These are phyloP conservation scores for Strix aluco DNA, from an alignment of 2,113 vertebrate species.

Conservation along the genomic window DNA sequence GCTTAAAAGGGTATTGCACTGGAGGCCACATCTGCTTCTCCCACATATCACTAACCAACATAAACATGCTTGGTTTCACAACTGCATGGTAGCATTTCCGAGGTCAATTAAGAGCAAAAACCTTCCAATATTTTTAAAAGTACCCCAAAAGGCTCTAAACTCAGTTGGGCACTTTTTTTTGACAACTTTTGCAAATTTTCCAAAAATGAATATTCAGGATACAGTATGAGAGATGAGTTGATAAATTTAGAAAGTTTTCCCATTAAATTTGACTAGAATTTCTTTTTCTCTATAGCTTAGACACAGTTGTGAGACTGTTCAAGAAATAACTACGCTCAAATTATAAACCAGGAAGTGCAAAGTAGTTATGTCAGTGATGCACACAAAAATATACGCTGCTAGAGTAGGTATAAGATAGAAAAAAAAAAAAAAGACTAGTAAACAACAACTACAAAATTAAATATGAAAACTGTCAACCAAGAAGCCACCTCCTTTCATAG, in stretches of 20 bases:
- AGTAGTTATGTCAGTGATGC: not conserved
- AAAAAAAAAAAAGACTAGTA: not conserved
- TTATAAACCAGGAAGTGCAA: not conserved
- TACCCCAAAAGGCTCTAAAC: not conserved
- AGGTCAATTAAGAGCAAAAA: not conserved
- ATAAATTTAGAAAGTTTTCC: not conserved
- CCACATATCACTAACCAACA: fast-evolving
- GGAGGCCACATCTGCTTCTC: not conserved
- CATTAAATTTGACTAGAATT: not conserved
- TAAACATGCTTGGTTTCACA: not conserved
- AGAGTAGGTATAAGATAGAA: not conserved
- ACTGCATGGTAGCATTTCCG: not conserved
- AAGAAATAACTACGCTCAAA: not conserved
- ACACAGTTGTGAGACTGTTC: not conserved
- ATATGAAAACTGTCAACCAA: not conserved
- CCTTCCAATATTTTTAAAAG: not conserved
- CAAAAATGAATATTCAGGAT: not conserved
- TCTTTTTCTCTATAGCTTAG: not conserved
- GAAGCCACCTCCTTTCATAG: not conserved
- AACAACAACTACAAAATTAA: not conserved
- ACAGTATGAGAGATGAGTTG: not conserved
- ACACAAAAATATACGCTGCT: not conserved
- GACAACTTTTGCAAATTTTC: not conserved
- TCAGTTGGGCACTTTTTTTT: not conserved
- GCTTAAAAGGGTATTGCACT: not conserved